Base-by-base conservation (phyloP, 1,140 invertebrate species). In the Lasaia peninsularis region DNA sequence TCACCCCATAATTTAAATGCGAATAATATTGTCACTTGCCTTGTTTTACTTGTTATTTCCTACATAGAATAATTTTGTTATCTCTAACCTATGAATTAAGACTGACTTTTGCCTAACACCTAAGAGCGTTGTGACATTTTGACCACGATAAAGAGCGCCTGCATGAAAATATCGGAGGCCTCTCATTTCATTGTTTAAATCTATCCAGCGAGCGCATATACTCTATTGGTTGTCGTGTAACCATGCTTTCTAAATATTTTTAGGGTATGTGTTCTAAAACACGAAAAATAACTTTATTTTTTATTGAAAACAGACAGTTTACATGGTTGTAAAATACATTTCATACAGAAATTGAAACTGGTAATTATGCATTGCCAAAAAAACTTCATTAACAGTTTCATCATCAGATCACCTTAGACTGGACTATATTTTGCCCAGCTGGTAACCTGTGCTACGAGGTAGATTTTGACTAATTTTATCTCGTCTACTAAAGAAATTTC, bases 121-220 rank as follows among this genome's bases (percentile, higher is more conserved):
- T 11, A 5, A 9, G 18, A 20, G 14, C 18, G 16, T 44, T 44
- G 40, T 44, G 16, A 44, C 16, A 18, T 44, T 20, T 20, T 11
- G 9, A 20, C 16, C 37, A 14, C 18, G 28, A 50, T 37, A 44
- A 10, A 44, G 14, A 18, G 16, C 40, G 40, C 40, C 52, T 52
- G 58, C 58, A 71, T 71, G 63, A 64, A 76, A 74, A 73, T 76
- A 79, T 72, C 63, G 40, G 65, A 61, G 35, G 65, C 66, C 64
- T 77, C 75, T 75, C 75, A 73, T 78, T 80, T 75, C 75, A 78
- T 74, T 80, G 75, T 76, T 73, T 72, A 74, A 73, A 79, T 71
- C 72, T 75, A 77, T 75, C 14, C 40, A 44, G 40, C 71, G 67
- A 74, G 65, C 65, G 67, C 52, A 16, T 65, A 60, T 69, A 65